Evolutionary conservation across 2,888 invertebrate species (phyloP), one percentile per base, ranked within the genome.

Genomic region (Hedya salicella): DNA sequence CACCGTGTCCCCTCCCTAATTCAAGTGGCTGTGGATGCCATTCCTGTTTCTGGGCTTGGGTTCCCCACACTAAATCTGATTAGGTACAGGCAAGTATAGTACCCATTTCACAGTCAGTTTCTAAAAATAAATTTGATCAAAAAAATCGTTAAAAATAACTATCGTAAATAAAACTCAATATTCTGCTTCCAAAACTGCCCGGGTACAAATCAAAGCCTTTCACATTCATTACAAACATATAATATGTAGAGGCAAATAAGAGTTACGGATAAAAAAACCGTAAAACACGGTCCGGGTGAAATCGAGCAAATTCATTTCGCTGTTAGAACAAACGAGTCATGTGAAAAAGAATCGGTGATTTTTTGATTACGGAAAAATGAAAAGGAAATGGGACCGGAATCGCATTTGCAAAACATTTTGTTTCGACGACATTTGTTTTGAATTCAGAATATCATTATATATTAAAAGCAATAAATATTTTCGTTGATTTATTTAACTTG

Each of bases 291-390:
- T 39, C 14, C 49, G 60, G 36, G 67, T 59, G 62, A 63, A 69
- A 63, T 69, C 67, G 63, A 63, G 63, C 48, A 60, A 63, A 63
- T 53, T 63, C 44, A 59, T 57, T 66, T 60, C 60, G 52, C 59
- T 61, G 65, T 65, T 60, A 60, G 59, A 59, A 57, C 42, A 44
- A 66, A 66, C 60, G 61, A 48, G 30, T 54, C 48, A 49, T 49
- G 48, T 36, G 61, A 54, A 61, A 61, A 13, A 30, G 65, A 60
- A 61, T 61, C 36, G 8, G 30, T 57, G 65, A 60, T 13, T 66
- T 66, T 66, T 60, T 65, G 59, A 65, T 53, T 61, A 61, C 48
- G 48, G 21, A 53, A 44, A 61, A 54, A 56, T 54, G 48, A 39
- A 54, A 39, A 42, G 40, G 40, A 60, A 60, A 53, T 48, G 30